These are phyloP conservation scores for Kryptolebias ocellatus DNA, from an alignment of 2,797 vertebrate genomes.

Conservation along the genomic window DNA sequence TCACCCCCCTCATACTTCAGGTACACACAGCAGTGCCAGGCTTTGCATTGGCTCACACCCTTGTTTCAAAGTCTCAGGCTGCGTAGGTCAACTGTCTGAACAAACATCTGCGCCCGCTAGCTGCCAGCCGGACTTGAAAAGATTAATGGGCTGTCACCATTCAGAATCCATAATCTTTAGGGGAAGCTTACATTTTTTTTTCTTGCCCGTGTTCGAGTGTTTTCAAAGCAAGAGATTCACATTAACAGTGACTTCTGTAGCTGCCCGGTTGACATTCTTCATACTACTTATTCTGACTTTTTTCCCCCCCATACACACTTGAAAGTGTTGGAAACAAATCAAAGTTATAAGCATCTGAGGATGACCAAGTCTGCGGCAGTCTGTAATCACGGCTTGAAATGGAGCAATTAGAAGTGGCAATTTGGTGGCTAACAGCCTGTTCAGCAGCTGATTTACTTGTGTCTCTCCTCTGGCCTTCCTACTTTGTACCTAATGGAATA, in stretches of 20 bases:
- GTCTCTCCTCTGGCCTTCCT: too few species aligned
- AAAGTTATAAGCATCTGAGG: too few species aligned
- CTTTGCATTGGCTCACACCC: slow-evolving; percentile 8
- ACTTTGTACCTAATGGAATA: too few species aligned
- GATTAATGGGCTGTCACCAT: not conserved
- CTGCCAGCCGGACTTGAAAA: slow-evolving; percentile 18
- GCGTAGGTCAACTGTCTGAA: slow-evolving; percentile 11
- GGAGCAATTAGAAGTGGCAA: too few species aligned
- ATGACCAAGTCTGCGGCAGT: too few species aligned
- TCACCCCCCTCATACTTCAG: slow-evolving; percentile 12
- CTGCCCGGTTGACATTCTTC: not conserved
- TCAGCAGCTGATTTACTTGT: too few species aligned
- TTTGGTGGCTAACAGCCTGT: too few species aligned
- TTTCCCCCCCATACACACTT: too few species aligned
- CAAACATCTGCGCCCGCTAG: slow-evolving; percentile 23
- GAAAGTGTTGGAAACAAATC: too few species aligned
- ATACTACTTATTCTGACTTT: not conserved
- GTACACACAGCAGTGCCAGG: slow-evolving; percentile 18
- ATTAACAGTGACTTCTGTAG: too few species aligned
- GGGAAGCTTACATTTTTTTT: slow-evolving; percentile 1
- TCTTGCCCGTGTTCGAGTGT: slow-evolving; percentile 1
- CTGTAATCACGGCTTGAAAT: too few species aligned
- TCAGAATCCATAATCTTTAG: slow-evolving; percentile 15
- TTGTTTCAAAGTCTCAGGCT: slow-evolving; percentile 20
- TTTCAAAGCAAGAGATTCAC: slow-evolving; percentile 20